These are phyloP conservation scores for Hirundo rustica DNA, from an alignment of 2,797 vertebrate species.

Conservation along the genomic window DNA sequence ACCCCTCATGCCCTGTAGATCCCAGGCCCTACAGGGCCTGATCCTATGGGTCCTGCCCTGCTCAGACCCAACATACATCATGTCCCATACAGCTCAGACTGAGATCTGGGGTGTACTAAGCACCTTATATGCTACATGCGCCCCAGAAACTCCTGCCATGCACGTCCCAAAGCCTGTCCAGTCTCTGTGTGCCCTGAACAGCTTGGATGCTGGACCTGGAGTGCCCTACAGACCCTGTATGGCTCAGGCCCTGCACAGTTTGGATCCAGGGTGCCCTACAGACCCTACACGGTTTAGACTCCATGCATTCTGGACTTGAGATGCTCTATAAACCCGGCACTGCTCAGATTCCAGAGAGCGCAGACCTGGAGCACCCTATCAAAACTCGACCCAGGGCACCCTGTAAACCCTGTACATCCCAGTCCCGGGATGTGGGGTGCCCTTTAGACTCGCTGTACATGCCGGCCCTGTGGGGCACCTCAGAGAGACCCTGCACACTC, in stretches of 20 bases:
- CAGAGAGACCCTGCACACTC: too few species aligned
- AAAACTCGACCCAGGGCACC: neutral
- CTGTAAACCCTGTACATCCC: neutral
- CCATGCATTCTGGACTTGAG: accelerated
- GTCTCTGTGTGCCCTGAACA: neutral
- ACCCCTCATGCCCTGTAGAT: accelerated
- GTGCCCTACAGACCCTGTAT: neutral
- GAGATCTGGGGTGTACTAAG: neutral
- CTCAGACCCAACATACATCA: neutral
- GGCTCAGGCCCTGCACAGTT: neutral
- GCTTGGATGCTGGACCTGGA: too few species aligned
- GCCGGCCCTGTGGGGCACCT: accelerated
- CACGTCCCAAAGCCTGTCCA: neutral
- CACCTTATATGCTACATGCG: accelerated
- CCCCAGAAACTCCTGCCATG: neutral
- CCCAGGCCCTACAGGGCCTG: neutral
- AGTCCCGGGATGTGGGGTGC: accelerated
- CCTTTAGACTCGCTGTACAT: accelerated
- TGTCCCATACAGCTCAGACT: neutral
- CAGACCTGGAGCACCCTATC: accelerated
- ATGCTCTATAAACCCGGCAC: accelerated
- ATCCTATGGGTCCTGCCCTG: accelerated
- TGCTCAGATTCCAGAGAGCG: neutral
- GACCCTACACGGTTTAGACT: neutral
- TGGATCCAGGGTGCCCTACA: neutral